phyloP scores from a whole-genome alignment of 2,888 invertebrate genomes.

The Cephus sareptanus region DNA sequence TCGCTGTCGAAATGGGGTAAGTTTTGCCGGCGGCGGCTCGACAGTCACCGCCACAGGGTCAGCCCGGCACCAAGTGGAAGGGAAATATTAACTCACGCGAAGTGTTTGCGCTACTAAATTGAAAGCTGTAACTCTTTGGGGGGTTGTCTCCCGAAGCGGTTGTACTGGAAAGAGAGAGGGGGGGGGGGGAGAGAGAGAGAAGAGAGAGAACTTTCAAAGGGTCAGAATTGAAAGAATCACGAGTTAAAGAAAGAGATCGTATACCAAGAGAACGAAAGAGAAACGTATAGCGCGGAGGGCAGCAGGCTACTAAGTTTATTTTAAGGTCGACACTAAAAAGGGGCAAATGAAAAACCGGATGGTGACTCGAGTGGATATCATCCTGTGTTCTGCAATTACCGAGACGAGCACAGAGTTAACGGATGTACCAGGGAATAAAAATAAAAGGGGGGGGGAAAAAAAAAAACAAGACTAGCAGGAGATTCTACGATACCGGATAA shows the following conservation, averaged over 20 bases:
- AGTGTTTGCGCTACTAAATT: slow-evolving; percentile 54
- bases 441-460: not conserved
- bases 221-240: not conserved
- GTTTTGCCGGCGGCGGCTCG: slow-evolving; percentile 31
- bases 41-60: slow-evolving; percentile 19
- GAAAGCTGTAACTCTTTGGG: slow-evolving; percentile 55
- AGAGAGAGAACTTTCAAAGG: slow-evolving; percentile 6
- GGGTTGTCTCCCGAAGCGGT: slow-evolving; percentile 36
- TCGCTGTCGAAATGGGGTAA: slow-evolving; percentile 16
- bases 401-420: not conserved
- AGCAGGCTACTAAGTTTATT: slow-evolving; percentile 39
- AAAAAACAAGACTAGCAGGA: not conserved
- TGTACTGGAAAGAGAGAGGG: slow-evolving; percentile 22
- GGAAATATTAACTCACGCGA: slow-evolving; percentile 40
- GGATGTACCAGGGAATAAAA: not conserved
- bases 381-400: slow-evolving; percentile 39
- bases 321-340: slow-evolving; percentile 49
- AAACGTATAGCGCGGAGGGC: not conserved
- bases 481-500: not conserved
- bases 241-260: slow-evolving; percentile 1
- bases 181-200: slow-evolving; percentile 3
- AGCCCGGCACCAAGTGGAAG: slow-evolving; percentile 16
- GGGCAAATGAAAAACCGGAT: slow-evolving; percentile 41
- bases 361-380: slow-evolving; percentile 22
- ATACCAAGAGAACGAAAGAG: not conserved